These are phyloP conservation scores for Xestia rhomboidea DNA, from an alignment of 2,888 invertebrate genomes.

Conservation along the genomic window DNA sequence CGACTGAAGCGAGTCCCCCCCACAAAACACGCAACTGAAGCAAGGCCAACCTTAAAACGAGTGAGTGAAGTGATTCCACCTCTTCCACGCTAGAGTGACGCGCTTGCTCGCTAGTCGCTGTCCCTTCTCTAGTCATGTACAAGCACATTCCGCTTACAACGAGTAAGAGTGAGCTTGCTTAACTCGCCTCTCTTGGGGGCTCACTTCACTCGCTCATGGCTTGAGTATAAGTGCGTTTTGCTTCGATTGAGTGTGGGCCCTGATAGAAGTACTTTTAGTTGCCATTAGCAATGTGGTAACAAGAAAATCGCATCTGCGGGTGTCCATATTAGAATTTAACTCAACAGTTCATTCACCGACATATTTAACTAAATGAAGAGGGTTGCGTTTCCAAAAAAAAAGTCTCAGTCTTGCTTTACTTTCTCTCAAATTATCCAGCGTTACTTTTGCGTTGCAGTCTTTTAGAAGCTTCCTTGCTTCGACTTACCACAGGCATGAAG, in stretches of 20 bases:
- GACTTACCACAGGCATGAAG: conserved; percentile 11
- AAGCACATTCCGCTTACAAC: background rate
- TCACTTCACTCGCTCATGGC: background rate
- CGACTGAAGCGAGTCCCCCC: background rate
- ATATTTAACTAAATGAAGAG: background rate
- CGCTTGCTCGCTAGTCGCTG: background rate
- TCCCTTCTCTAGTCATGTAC: background rate
- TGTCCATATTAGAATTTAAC: background rate
- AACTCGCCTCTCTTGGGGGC: background rate
- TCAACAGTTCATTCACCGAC: background rate
- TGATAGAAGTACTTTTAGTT: background rate
- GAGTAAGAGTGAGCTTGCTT: background rate
- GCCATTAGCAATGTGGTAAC: background rate
- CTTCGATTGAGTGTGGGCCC: too few relatives aligned
- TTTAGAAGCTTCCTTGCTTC: background rate
- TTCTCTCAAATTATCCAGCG: background rate
- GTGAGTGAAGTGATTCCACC: background rate
- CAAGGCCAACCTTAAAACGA: background rate
- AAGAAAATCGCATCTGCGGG: too few relatives aligned
- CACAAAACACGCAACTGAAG: background rate
- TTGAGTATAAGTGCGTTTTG: too few relatives aligned
- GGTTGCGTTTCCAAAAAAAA: background rate
- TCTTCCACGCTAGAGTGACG: background rate
- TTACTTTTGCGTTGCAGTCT: too few relatives aligned
- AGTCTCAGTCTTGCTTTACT: background rate